phyloP scores from a whole-genome alignment of 2,888 invertebrate genomes.

The Zygogramma bicolorata region DNA sequence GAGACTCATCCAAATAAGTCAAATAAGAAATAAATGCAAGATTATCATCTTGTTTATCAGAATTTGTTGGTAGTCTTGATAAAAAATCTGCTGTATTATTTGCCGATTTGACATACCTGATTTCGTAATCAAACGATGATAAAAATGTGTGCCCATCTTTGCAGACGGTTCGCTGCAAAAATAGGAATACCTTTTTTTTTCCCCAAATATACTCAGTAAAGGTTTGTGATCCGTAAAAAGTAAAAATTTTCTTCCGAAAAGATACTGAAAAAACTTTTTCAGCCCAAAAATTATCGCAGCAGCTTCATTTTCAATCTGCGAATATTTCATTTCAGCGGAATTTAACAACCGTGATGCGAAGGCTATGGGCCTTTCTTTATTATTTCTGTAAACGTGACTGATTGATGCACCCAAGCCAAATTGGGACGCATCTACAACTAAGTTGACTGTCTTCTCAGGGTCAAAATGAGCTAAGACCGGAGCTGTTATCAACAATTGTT shows the following conservation, averaged over 20 bases:
- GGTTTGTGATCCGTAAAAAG: neutral
- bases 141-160: neutral
- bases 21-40: neutral
- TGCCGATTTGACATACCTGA: neutral
- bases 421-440: no score
- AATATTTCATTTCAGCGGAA: neutral
- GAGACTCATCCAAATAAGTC: neutral
- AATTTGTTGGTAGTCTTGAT: no score
- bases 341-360: neutral
- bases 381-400: no score
- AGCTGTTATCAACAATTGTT: constrained; percentile 13
- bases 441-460: neutral
- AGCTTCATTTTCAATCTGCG: no score
- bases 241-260: neutral
- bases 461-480: neutral
- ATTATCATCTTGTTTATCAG: no score
- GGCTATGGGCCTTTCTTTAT: neutral
- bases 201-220: neutral
- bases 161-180: neutral
- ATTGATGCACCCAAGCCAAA: no score
- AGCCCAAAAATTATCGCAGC: neutral
- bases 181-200: neutral
- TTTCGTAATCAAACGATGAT: neutral
- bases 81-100: no score
- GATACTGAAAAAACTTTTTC: neutral